Percentiles rank a stretch among this genome's conserved stretches.
phyloP scores from a whole-genome alignment of 1,140 invertebrate species.

The Leptinotarsa lineolata region DNA sequence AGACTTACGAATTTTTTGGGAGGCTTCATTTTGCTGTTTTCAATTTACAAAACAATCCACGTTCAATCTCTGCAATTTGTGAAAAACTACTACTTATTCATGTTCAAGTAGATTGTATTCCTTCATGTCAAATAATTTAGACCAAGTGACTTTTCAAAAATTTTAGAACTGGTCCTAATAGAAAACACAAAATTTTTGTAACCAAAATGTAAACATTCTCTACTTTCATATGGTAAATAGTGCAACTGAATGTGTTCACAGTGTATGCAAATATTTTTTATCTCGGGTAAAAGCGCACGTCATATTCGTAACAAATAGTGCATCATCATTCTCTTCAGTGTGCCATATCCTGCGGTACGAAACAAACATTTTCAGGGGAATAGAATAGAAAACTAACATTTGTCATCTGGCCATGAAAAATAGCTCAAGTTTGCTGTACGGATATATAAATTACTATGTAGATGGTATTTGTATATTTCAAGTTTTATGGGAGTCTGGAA shows the following conservation, averaged over 20 bases:
- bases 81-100: too few species aligned
- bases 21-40: too few species aligned
- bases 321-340: conserved; percentile 18
- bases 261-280: conserved; percentile 11
- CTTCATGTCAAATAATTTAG: too few species aligned
- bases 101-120: too few species aligned
- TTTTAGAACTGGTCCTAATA: too few species aligned
- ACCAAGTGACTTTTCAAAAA: too few species aligned
- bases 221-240: neutral
- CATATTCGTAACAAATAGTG: conserved; percentile 23
- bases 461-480: conserved; percentile 28
- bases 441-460: conserved; percentile 22
- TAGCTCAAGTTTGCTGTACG: conserved; percentile 20
- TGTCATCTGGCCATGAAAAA: conserved; percentile 25
- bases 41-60: too few species aligned
- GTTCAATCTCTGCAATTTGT: too few species aligned
- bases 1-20: too few species aligned
- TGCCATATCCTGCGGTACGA: conserved; percentile 10
- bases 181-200: too few species aligned
- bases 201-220: too few species aligned
- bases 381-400: conserved; percentile 29
- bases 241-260: neutral
- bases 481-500: conserved; percentile 18
- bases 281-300: neutral
- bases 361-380: conserved; percentile 26